phyloP scores from a whole-genome alignment of 2,113 vertebrate genomes.

The Gorsachius goisagi region DNA sequence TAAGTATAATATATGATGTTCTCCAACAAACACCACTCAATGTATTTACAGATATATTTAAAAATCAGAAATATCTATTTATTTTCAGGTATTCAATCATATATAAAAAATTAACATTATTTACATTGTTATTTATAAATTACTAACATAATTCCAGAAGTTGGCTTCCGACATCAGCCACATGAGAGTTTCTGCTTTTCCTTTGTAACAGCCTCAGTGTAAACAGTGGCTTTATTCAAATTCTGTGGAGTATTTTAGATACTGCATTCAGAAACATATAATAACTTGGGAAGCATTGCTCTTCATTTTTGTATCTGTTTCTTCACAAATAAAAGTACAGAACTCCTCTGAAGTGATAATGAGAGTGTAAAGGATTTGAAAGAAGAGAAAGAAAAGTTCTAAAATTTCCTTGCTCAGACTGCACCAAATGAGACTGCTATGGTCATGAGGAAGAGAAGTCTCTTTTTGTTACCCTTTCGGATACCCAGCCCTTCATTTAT shows the following conservation, averaged over 20 bases:
- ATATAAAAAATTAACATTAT: background rate
- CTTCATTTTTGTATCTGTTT: background rate
- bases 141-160: background rate
- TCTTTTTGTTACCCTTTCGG: background rate
- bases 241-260: background rate
- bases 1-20: background rate
- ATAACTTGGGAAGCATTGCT: background rate
- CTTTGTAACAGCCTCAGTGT: background rate
- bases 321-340: background rate
- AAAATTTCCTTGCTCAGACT: background rate
- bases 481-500: background rate
- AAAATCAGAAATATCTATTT: background rate
- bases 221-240: background rate
- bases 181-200: background rate
- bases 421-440: background rate
- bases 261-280: background rate
- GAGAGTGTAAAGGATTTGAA: background rate
- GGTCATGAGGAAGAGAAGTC: background rate
- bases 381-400: background rate
- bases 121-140: background rate
- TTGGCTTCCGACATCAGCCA: background rate
- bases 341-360: background rate
- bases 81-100: background rate
- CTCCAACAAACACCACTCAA: background rate
- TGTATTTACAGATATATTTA: background rate